These are phyloP conservation scores for Ophion costatus DNA, from an alignment of 2,888 invertebrate genomes.

Conservation along the genomic window DNA sequence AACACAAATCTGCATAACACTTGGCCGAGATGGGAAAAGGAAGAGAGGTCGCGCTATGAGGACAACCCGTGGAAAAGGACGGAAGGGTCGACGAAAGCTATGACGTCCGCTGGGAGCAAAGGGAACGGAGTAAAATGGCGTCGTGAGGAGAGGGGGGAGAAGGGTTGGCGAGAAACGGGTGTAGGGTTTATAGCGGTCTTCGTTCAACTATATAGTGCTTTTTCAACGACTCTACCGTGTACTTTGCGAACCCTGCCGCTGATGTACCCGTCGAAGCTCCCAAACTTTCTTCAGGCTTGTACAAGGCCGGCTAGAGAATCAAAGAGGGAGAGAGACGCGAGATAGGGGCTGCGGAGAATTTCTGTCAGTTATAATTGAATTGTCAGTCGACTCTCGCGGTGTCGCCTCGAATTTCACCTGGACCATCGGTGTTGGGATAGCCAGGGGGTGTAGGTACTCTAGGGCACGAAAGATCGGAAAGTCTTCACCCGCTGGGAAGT, in stretches of 20 bases:
- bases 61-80: constrained; percentile 48
- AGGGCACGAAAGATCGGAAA: constrained; percentile 34
- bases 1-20: constrained; percentile 87
- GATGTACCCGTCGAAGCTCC: constrained; percentile 65
- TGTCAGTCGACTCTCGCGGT: constrained; percentile 73
- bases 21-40: constrained; percentile 70
- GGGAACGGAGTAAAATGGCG: constrained; percentile 58
- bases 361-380: constrained; percentile 80
- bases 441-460: background rate
- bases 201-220: constrained; percentile 36
- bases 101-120: constrained; percentile 61
- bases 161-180: constrained; percentile 46
- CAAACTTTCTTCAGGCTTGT: constrained; percentile 75
- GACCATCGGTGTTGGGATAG: constrained; percentile 52
- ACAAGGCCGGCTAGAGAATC: constrained; percentile 73
- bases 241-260: constrained; percentile 67
- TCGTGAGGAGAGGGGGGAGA: constrained; percentile 20
- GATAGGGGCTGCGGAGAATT: constrained; percentile 61
- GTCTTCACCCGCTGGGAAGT: constrained; percentile 33
- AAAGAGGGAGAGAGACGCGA: constrained; percentile 46
- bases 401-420: constrained; percentile 68
- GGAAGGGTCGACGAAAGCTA: constrained; percentile 62
- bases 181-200: constrained; percentile 54
- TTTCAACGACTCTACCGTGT: constrained; percentile 67
- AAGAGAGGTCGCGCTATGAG: constrained; percentile 51